Evolutionary conservation across 2,888 invertebrate species (phyloP).

Genomic region (Cantharis rustica): DNA sequence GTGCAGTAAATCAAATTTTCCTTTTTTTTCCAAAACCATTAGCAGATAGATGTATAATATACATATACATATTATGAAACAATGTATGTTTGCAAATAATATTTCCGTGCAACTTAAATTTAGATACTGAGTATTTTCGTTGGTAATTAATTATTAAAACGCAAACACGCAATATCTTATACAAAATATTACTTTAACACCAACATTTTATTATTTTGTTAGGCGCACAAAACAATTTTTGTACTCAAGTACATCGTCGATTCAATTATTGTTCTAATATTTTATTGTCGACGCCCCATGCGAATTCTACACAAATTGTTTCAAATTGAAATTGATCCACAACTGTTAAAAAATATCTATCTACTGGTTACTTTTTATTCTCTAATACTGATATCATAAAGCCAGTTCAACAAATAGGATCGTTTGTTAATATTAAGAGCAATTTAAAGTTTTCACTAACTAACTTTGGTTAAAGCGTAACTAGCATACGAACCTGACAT

Average conservation of each 20-base stretch:
- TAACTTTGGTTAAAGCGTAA: neutral
- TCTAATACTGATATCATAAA: neutral
- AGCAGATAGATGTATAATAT: neutral
- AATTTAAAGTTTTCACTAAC: neutral
- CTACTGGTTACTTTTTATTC: neutral
- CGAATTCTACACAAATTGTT: too few species aligned
- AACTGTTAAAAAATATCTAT: too few species aligned
- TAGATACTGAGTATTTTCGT: neutral
- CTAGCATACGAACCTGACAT: neutral
- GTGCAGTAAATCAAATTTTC: neutral
- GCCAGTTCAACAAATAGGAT: neutral
- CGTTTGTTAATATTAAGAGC: neutral
- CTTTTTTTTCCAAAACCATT: neutral
- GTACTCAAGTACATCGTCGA: too few species aligned
- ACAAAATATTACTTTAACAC: neutral
- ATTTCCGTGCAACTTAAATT: neutral
- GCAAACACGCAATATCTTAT: neutral
- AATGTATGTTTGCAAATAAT: neutral
- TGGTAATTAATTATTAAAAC: neutral
- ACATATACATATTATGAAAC: too few species aligned
- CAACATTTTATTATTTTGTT: neutral
- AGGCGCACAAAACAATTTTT: neutral
- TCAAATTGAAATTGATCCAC: too few species aligned
- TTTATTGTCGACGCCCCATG: too few species aligned
- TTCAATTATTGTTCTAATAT: too few species aligned